phyloP scores from a whole-genome alignment of 2,797 vertebrate genomes.

The Masticophis lateralis region DNA sequence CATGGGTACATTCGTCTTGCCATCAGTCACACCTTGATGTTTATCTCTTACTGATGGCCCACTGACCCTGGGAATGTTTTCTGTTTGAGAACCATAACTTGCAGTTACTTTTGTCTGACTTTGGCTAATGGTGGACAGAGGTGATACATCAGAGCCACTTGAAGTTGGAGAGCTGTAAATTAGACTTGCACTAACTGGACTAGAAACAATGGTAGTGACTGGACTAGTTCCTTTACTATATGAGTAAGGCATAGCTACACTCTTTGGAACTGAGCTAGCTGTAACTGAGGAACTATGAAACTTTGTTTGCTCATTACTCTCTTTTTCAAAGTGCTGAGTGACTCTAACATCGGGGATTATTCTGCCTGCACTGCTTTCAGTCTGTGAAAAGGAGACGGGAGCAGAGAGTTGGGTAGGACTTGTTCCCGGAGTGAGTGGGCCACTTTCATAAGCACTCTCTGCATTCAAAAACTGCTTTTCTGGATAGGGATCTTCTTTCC shows the following conservation, averaged over 20 bases:
- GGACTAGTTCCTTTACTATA: constrained; percentile 61
- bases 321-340: constrained; percentile 93
- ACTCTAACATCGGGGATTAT: constrained; percentile 85
- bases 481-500: constrained; percentile 54
- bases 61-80: constrained; percentile 60
- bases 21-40: constrained; percentile 26
- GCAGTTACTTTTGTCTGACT: constrained; percentile 68
- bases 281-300: constrained; percentile 80
- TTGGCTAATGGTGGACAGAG: constrained; percentile 71
- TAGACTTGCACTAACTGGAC: constrained; percentile 58
- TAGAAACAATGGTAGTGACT: constrained; percentile 70
- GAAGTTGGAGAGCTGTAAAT: constrained; percentile 68
- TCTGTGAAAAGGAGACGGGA: constrained; percentile 85
- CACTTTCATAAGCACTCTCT: constrained; percentile 85
- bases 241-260: constrained; percentile 53
- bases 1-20: constrained; percentile 64
- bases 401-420: constrained; percentile 93
- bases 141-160: constrained; percentile 58
- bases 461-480: constrained; percentile 88
- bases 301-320: constrained; percentile 83
- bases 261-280: constrained; percentile 71
- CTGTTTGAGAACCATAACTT: constrained; percentile 71
- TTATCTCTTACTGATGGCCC: constrained; percentile 68
- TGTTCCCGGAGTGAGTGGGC: constrained; percentile 91
- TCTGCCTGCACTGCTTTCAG: constrained; percentile 75